Base-by-base conservation (phyloP, 2,113 vertebrate species). In the Phainopepla nitens region DNA sequence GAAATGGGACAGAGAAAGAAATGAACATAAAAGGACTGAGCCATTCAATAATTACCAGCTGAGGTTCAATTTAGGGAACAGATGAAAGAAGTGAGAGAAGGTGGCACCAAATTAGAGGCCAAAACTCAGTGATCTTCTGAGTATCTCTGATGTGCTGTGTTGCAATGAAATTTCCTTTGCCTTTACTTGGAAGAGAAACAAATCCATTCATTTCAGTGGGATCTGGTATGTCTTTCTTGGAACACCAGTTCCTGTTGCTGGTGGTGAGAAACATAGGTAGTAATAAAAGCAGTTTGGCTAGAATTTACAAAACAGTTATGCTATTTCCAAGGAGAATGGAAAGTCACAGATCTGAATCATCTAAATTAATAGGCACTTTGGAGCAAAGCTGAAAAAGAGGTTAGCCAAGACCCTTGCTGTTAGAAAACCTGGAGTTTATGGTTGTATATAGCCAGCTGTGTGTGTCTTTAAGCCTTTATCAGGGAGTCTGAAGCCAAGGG, bases 401-500 rank as follows among this genome's bases (percentile, higher is more conserved):
- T 96, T 90, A 94, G 87, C 91, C 92, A 94, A 96, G 72, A 77
- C 35, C 3, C 93, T 82, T 86, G 54, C 35, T 88, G 87, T 73
- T 70, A 78, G 75, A 86, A 93, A 96, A 76, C 62, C 70, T 11
- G 10, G 82, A 88, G 54, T 72, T 94, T 80, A 50, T 58, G 39
- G 66, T 56, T 88, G 33, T 58, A 9, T 56, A n/a, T 25, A 80
- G 47, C 29, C 71, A 89, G 78, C 53, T 96, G 53, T 79, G 78
- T 39, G 27, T 24, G 19, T 58, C 62, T 87, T 76, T 61, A 82
- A 89, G 45, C 25, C 41, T 94, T 88, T 66, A 58, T 50, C 51
- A 90, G 39, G 9, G 56, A 85, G 29, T 28, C 35, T 70, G 66
- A 93, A 91, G 62, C 89, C 90, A 95, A 90, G 39, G 19, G 27